phyloP scores from a whole-genome alignment of 1,140 invertebrate species.

The Caenorhabditis remanei region DNA sequence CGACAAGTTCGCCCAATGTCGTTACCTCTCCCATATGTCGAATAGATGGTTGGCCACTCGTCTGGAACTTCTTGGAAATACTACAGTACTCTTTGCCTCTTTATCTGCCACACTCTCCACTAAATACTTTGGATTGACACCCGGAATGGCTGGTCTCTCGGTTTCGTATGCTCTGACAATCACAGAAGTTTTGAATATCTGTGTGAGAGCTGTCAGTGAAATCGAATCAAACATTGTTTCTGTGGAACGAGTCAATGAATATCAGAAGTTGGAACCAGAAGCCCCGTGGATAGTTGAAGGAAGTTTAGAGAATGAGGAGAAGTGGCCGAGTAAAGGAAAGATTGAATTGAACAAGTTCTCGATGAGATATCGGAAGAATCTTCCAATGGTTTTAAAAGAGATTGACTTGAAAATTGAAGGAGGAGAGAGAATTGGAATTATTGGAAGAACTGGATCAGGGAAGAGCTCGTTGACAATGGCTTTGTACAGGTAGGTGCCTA shows the following conservation, averaged over 20 bases:
- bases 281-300: background rate
- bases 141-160: constrained; percentile 79
- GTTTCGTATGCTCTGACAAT: constrained; percentile 75
- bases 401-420: constrained; percentile 60
- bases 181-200: constrained; percentile 57
- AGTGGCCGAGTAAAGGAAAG: constrained; percentile 78
- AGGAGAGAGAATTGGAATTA: constrained; percentile 51
- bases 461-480: constrained; percentile 48
- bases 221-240: constrained; percentile 69
- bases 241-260: constrained; percentile 63
- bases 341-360: constrained; percentile 77
- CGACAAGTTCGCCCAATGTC: constrained; percentile 48
- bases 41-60: constrained; percentile 79
- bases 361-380: constrained; percentile 61
- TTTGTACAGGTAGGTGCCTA: background rate
- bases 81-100: constrained; percentile 78
- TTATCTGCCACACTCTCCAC: constrained; percentile 78
- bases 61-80: constrained; percentile 80
- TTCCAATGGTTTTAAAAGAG: constrained; percentile 53
- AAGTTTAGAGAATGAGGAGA: constrained; percentile 49
- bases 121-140: constrained; percentile 80
- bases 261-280: constrained; percentile 58
- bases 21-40: constrained; percentile 28
- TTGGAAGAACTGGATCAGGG: constrained; percentile 80
- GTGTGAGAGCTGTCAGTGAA: constrained; percentile 65